Evolutionary conservation across 2,888 invertebrate species (phyloP), one percentile per base, ranked within the genome.

Genomic region (Megalurothrips usitatus): DNA sequence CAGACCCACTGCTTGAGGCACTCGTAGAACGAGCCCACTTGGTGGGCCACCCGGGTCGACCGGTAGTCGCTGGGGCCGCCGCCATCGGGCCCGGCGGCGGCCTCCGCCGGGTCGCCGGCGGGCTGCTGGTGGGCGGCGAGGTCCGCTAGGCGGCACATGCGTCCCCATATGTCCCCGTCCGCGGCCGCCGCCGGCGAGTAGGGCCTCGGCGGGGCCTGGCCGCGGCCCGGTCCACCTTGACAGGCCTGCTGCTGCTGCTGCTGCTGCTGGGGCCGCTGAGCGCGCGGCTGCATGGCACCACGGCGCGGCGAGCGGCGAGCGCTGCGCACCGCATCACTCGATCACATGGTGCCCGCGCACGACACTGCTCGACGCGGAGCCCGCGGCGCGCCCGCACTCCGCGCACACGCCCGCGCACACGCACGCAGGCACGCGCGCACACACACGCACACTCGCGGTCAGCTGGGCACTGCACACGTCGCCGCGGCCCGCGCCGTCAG

Each of bases 71-170:
- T 79, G 82, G 83, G 43, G 81, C 48, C 43, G 68, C 28, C 68
- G 26, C 28, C 11, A 34, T n/a, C 43, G 48, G 48, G 43, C 43
- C 28, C 43, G 52, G n/a, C 80, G 75, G 82, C 81, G 26, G 23
- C n/a, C 80, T 79, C 58, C 80, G 79, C 63, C 79, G 83, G 81
- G 26, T 17, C 52, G 14, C 19, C 78, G 82, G 80, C 80, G 43
- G 49, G 79, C 23, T 28, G 79, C 52, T 58, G 80, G 48, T 43
- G 79, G 80, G 80, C 80, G 68, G 78, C 80, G 78, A 17, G 26
- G 80, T 26, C 47, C 80, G 68, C 79, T 12, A 68, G 79, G 1
- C 79, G 47, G 81, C 75, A 81, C 49, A 82, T 79, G n/a, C 75
- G 43, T n/a, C 79, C 63, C n/a, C 81, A 80, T 47, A 82, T 79